Evolutionary conservation across 2,888 invertebrate genomes (phyloP).

Genomic region (Nudaria mundana): DNA sequence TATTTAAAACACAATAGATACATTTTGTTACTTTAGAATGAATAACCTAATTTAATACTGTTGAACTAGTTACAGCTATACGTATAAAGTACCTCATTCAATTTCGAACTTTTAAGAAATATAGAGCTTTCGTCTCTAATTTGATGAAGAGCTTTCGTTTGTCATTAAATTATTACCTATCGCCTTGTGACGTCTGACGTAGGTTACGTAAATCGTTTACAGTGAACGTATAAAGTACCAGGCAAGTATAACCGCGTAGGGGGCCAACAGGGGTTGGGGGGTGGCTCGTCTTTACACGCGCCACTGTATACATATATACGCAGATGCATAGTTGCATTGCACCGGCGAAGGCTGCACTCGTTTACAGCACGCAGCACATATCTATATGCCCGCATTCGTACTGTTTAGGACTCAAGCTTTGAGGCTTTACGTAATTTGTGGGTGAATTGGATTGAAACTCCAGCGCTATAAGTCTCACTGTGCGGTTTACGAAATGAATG

Average conservation of each 20-base stretch:
- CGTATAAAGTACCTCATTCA: too few species aligned
- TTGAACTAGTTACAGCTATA: too few species aligned
- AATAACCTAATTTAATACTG: too few species aligned
- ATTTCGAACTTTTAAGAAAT: too few species aligned
- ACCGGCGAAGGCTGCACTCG: conserved; percentile 64
- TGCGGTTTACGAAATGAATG: conserved; percentile 45
- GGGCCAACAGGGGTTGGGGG: conserved; percentile 24
- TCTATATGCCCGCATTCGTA: conserved; percentile 42
- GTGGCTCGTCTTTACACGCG: conserved; percentile 63
- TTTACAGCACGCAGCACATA: conserved; percentile 52
- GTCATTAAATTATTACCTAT: too few species aligned
- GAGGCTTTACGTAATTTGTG: conserved; percentile 72
- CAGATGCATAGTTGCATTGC: conserved; percentile 62
- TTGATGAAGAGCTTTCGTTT: too few species aligned
- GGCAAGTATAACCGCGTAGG: conserved; percentile 47
- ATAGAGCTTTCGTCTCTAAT: too few species aligned
- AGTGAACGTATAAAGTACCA: conserved; percentile 51
- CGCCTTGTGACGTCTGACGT: not conserved
- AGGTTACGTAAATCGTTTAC: conserved; percentile 38
- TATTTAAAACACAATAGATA: too few species aligned
- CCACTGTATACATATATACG: conserved; percentile 34
- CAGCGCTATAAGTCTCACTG: conserved; percentile 46
- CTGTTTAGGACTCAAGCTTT: conserved; percentile 59
- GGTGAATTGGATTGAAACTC: conserved; percentile 62
- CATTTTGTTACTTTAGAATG: too few species aligned